A percentile compares a stretch with the other conserved stretches of the same genome.
Conservation (phyloP, 2,797 vertebrate genomes). For the Fringilla coelebs region DNA sequence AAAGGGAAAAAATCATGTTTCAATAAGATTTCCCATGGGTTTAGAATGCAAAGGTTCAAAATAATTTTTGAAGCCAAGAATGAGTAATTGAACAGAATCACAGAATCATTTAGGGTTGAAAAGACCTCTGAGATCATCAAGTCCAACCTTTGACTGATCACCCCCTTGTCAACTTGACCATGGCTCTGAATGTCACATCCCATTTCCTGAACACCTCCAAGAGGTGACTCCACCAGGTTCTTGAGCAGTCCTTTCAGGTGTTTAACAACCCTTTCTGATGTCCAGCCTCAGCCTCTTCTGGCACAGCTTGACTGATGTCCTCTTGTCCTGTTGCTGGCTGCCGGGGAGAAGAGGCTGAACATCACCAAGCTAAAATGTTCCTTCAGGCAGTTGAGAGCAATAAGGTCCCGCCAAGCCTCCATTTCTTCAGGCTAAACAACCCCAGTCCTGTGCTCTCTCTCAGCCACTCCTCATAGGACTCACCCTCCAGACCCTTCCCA, state of each 20-base stretch:
- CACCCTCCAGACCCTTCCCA: background rate
- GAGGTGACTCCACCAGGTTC: background rate
- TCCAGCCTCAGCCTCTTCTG: background rate
- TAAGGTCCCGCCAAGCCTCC: background rate
- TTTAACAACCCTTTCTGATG: background rate
- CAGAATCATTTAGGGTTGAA: background rate
- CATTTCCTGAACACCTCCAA: background rate
- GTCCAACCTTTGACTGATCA: background rate
- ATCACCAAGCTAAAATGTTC: background rate
- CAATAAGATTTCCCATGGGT: background rate
- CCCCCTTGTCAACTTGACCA: background rate
- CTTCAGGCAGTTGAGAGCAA: background rate
- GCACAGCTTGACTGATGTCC: background rate
- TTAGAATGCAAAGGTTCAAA: background rate
- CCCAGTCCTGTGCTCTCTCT: background rate
- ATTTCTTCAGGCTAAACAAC: background rate
- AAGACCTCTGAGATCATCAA: background rate
- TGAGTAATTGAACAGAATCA: background rate
- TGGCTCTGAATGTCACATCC: no score
- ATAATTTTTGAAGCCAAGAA: background rate
- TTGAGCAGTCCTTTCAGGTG: background rate
- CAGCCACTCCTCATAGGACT: background rate
- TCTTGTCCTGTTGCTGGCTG: background rate
- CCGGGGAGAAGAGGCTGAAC: background rate
- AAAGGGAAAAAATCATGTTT: background rate